A percentile compares a stretch with the other conserved stretches of the same genome.
phyloP scores from a whole-genome alignment of 2,113 vertebrate genomes.

The Pelobates fuscus region DNA sequence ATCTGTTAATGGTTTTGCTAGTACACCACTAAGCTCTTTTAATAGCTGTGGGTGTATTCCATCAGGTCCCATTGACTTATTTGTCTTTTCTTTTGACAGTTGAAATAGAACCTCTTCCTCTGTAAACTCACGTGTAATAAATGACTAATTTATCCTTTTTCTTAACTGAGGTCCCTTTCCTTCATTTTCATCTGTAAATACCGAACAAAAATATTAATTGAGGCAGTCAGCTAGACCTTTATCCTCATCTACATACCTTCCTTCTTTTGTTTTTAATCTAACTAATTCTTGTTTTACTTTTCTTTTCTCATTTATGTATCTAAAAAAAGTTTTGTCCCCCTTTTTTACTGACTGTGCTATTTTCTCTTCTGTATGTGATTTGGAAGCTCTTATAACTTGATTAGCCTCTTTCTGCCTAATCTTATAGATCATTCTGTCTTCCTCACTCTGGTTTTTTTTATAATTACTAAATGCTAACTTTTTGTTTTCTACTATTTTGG shows the following conservation, averaged over 20 bases:
- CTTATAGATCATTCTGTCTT: neutral
- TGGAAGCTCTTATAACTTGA: neutral
- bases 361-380: neutral
- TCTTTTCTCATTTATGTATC: constrained; percentile 1
- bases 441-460: neutral
- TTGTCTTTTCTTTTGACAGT: no score
- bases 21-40: no score
- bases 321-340: neutral
- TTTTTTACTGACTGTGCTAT: neutral
- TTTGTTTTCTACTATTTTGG: neutral
- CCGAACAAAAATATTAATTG: no score
- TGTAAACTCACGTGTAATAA: no score
- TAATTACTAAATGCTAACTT: neutral
- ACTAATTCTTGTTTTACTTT: neutral
- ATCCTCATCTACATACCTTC: neutral
- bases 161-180: no score
- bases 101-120: no score
- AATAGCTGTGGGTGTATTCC: no score
- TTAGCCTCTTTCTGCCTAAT: constrained; percentile 2
- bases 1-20: no score
- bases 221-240: neutral
- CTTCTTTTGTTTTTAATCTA: neutral
- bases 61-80: no score
- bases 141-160: no score
- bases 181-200: no score